These are phyloP conservation scores for Drosophila nebulosa DNA, from an alignment of 1,140 invertebrate genomes.

Conservation along the genomic window DNA sequence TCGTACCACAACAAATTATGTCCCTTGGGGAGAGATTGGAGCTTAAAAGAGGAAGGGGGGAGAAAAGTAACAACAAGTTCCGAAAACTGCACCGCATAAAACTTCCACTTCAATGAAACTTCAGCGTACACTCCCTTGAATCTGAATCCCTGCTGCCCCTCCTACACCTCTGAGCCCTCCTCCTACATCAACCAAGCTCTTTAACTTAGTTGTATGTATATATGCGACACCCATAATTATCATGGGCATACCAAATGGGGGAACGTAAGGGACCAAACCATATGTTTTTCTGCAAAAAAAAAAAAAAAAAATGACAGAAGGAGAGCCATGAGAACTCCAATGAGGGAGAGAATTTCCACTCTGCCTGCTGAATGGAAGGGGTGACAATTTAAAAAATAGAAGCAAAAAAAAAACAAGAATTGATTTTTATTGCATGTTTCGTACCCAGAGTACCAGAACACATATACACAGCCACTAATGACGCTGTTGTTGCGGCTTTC, in stretches of 20 bases:
- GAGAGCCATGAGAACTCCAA: not conserved
- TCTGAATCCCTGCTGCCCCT: not conserved
- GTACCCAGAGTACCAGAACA: conserved; percentile 4
- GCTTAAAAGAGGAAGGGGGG: not conserved
- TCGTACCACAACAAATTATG: conserved; percentile 38
- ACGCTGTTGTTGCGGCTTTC: conserved; percentile 48
- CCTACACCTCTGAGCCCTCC: not conserved
- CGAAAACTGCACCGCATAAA: conserved; percentile 27
- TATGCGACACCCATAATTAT: conserved; percentile 47
- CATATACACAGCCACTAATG: conserved; percentile 35
- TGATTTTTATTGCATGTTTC: conserved; percentile 46
- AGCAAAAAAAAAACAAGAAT: conserved; percentile 22
- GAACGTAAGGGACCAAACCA: conserved; percentile 14
- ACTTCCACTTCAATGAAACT: conserved; percentile 28
- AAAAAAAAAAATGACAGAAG: not conserved
- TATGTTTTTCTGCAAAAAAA: conserved; percentile 28
- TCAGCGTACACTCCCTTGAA: conserved; percentile 20
- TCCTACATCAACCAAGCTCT: not conserved
- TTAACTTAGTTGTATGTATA: conserved; percentile 13
- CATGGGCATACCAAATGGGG: conserved; percentile 24
- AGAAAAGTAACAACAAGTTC: not conserved
- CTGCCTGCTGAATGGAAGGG: conserved; percentile 1
- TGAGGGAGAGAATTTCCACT: conserved; percentile 3
- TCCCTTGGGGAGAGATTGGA: conserved; percentile 12
- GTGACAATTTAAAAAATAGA: conserved; percentile 44